Evolutionary conservation across 1,140 invertebrate genomes (phyloP), one percentile per base, ranked within the genome.

Genomic region (Drosophila navojoa): DNA sequence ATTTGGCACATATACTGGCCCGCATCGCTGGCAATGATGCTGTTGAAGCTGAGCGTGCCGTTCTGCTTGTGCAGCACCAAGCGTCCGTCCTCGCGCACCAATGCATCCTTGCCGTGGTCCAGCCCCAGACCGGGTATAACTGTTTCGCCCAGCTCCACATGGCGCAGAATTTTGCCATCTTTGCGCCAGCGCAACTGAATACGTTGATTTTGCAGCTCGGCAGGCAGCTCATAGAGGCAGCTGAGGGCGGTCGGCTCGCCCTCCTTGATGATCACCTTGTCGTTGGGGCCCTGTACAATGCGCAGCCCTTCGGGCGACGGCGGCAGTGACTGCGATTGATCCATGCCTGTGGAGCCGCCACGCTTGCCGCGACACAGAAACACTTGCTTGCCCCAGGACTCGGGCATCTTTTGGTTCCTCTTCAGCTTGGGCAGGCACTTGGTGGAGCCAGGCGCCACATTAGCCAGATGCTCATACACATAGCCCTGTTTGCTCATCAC

Each of bases 401-500:
- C 95, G 91, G 81, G 93, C 90, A 61, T n/a, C 92, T 52, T 93
- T 71, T 94, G 93, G 47, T 94, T 95, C 76, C 90, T 90, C 11
- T 71, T 76, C 22, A 91, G 19, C 2, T 90, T 60, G 35, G 90
- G 90, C 69, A 91, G 52, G 40, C 90, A 91, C 29, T 79, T 90
- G 27, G 63, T 19, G 11, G 22, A 29, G 1, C 54, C 16, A 6
- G 7, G 11, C 5, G 15, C n/a, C 11, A 11, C 10, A 52, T 53
- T 79, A 1, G 62, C 22, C 54, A 76, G 70, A 54, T 79, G 59
- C 54, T 70, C 73, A 29, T 79, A 78, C 25, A 93, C 73, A 58
- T 93, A 93, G 93, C 95, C 95, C 90, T 95, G 96, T 45, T 94
- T 93, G 59, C 92, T 93, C 86, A 96, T 94, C 59, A 97, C 95